These are phyloP conservation scores for Nymphicus hollandicus DNA, from an alignment of 2,113 vertebrate genomes.

Conservation along the genomic window DNA sequence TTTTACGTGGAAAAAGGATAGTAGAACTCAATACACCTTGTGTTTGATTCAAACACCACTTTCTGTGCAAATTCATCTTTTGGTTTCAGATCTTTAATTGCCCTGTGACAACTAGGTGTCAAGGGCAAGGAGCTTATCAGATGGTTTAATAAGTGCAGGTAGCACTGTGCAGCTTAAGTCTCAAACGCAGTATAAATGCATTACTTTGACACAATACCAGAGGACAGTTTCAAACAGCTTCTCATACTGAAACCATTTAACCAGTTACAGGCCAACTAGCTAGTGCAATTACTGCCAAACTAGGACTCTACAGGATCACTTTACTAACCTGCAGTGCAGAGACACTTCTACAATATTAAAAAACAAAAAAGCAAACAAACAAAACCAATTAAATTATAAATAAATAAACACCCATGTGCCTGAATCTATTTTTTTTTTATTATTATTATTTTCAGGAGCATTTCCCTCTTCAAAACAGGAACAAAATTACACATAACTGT, in stretches of 20 bases:
- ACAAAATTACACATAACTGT: background rate
- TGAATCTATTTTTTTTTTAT: background rate
- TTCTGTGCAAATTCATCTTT: background rate
- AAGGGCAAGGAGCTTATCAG: background rate
- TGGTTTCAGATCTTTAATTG: background rate
- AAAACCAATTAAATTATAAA: background rate
- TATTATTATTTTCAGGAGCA: background rate
- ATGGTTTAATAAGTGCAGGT: background rate
- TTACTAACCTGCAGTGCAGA: background rate
- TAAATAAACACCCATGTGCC: accelerated
- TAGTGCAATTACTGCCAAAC: background rate
- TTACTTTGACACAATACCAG: background rate
- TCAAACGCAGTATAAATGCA: background rate
- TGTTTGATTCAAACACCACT: background rate
- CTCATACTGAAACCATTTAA: background rate
- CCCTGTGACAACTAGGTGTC: background rate
- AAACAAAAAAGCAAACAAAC: background rate
- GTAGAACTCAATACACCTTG: background rate
- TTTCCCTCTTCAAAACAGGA: background rate
- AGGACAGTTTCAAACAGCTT: background rate
- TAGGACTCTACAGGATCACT: background rate
- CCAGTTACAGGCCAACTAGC: background rate
- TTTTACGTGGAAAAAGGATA: background rate
- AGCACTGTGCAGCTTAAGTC: background rate
- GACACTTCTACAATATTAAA: accelerated